Percentiles rank a stretch among this genome's conserved stretches.
Conservation (phyloP, 2,888 invertebrate genomes). For the Thecocarcelia acutangulata region DNA sequence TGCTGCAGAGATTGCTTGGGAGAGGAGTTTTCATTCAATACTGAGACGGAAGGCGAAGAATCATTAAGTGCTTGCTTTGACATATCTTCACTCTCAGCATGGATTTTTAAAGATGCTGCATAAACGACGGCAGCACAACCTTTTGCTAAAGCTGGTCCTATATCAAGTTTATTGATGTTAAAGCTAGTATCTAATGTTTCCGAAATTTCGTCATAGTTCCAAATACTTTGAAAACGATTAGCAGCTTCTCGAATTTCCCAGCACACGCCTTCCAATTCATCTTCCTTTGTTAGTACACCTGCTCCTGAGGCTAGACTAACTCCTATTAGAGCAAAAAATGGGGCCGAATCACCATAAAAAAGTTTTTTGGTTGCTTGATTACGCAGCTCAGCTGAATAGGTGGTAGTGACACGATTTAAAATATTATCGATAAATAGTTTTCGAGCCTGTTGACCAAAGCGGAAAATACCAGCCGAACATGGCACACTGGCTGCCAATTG, state of each 20-base stretch:
- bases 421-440: conserved; percentile 87
- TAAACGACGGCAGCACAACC: conserved; percentile 92
- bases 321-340: conserved; percentile 88
- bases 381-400: conserved; percentile 85
- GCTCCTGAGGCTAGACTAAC: conserved; percentile 88
- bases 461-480: conserved; percentile 80
- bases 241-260: conserved; percentile 87
- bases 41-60: conserved; percentile 5
- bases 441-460: conserved; percentile 85
- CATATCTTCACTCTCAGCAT: conserved; percentile 4
- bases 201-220: conserved; percentile 78
- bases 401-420: conserved; percentile 86
- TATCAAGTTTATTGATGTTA: conserved; percentile 84
- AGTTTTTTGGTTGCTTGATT: conserved; percentile 85
- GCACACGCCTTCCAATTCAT: conserved; percentile 89
- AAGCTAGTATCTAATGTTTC: conserved; percentile 81
- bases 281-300: conserved; percentile 88
- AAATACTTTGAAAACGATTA: conserved; percentile 77
- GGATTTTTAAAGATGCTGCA: conserved; percentile 83
- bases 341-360: conserved; percentile 86
- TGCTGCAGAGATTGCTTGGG: conserved; percentile 61
- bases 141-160: conserved; percentile 89
- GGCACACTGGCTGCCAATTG: conserved; percentile 67
- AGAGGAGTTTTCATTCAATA: conserved; percentile 2
- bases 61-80: background rate